A percentile compares a stretch with the other conserved stretches of the same genome.
Evolutionary conservation across 2,888 invertebrate genomes (phyloP).

Genomic region (Cybosia mesomella): DNA sequence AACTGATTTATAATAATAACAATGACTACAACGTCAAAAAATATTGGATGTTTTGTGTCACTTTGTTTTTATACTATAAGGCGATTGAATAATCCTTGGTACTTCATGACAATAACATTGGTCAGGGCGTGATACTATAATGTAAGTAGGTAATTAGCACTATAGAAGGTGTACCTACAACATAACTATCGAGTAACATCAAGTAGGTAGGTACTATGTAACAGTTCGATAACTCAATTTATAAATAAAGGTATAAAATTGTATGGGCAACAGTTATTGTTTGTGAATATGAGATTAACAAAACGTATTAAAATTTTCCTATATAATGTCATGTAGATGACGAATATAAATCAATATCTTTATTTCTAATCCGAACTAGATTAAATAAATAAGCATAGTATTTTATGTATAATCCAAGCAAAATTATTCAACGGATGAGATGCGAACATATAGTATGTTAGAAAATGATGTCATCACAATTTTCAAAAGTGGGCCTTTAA

Average conservation of each 20-base stretch:
- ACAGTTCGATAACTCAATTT: too few species aligned
- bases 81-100: neutral
- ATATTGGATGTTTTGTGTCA: neutral
- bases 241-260: neutral
- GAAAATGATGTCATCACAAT: slow-evolving; percentile 14
- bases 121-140: neutral
- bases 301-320: too few species aligned
- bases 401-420: neutral
- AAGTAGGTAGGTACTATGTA: neutral
- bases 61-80: neutral
- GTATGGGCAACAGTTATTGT: neutral
- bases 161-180: neutral
- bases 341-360: neutral
- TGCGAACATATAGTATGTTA: neutral
- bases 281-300: too few species aligned
- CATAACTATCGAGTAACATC: neutral
- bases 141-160: neutral
- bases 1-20: neutral
- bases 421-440: neutral
- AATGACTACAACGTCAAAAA: slow-evolving; percentile 5
- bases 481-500: slow-evolving; percentile 18
- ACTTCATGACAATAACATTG: neutral
- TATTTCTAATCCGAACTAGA: neutral
- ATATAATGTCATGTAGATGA: too few species aligned
- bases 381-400: neutral